Evolutionary conservation across 1,140 invertebrate species (phyloP), one percentile per base, ranked within the genome.

Genomic region (Yoshiicerus persimilis): DNA sequence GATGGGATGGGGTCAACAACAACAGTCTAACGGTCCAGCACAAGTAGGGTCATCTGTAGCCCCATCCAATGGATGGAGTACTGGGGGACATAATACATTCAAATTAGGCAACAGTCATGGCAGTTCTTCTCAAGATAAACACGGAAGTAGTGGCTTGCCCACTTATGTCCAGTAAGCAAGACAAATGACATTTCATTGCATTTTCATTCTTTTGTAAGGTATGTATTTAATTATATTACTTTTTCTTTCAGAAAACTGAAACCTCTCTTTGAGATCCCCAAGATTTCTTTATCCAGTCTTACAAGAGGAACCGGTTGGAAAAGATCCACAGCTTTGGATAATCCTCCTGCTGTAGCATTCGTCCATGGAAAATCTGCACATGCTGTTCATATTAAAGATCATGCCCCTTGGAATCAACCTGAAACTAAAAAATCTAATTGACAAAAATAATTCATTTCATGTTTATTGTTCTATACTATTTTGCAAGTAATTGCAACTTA

Each of bases 251-350:
- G 87, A 41, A 88, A 88, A 88, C 39, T 88, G 39, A 88, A 86
- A 32, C 87, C 87, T 11, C 39, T 88, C 16, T 84, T 86, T n/a
- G 87, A 88, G 8, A 32, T 88, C 27, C 87, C 87, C 10, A 88
- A 88, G 38, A 41, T 86, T 11, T 34, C 32, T 36, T 36, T 86
- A 2, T n/a, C 23, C 8, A 23, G 25, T 38, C 41, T 66, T 11
- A 34, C 56, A 30, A 84, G 62, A 38, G 83, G 87, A 64, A 20
- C 23, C 13, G 38, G 27, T 4, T 32, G 75, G 30, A 70, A 80
- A 86, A 8, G 36, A 56, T 70, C 84, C 0, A 16, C 62, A 84
- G 41, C 27, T 77, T 47, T 64, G 20, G 36, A 88, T 25, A n/a
- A 88, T 66, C 9, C 4, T 3, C 80, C 41, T 70, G 36, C 32